Evolutionary conservation across 2,113 vertebrate species (phyloP).

Genomic region (Tetraodon nigroviridis): DNA sequence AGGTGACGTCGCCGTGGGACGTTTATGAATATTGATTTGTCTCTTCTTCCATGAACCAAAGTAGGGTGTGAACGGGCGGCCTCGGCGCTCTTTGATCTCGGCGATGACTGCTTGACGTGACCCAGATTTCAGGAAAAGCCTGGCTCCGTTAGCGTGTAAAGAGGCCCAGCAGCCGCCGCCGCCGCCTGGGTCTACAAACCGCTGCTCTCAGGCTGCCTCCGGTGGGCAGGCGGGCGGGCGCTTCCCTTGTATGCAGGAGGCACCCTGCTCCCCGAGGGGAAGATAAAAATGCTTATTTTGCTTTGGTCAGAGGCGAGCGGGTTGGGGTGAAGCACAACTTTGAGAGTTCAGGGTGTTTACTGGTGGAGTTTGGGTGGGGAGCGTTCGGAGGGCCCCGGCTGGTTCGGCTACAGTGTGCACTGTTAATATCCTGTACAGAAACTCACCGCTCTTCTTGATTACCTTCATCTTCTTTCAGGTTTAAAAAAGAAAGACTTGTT

Average conservation of each 20-base stretch:
- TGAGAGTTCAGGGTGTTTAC: conserved; percentile 61
- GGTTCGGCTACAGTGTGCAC: conserved; percentile 57
- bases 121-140: conserved; percentile 58
- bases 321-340: conserved; percentile 67
- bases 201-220: conserved; percentile 34
- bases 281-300: conserved; percentile 23
- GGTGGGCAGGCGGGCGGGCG: conserved; percentile 41
- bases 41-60: conserved; percentile 66
- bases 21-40: conserved; percentile 67
- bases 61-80: conserved; percentile 62
- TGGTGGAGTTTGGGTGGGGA: conserved; percentile 7
- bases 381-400: conserved; percentile 15
- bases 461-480: conserved; percentile 67
- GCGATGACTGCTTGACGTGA: conserved; percentile 58
- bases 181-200: conserved; percentile 34
- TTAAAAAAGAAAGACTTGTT: conserved; percentile 37
- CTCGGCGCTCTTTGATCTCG: conserved; percentile 67
- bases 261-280: conserved; percentile 44
- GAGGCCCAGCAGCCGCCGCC: conserved; percentile 29
- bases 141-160: conserved; percentile 19
- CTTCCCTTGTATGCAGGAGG: conserved; percentile 49
- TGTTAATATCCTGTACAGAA: conserved; percentile 68
- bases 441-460: conserved; percentile 56
- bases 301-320: conserved; percentile 35
- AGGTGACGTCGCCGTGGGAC: conserved; percentile 24